Evolutionary conservation across 2,797 vertebrate species (phyloP).

Genomic region (Ceyx erithaca): DNA sequence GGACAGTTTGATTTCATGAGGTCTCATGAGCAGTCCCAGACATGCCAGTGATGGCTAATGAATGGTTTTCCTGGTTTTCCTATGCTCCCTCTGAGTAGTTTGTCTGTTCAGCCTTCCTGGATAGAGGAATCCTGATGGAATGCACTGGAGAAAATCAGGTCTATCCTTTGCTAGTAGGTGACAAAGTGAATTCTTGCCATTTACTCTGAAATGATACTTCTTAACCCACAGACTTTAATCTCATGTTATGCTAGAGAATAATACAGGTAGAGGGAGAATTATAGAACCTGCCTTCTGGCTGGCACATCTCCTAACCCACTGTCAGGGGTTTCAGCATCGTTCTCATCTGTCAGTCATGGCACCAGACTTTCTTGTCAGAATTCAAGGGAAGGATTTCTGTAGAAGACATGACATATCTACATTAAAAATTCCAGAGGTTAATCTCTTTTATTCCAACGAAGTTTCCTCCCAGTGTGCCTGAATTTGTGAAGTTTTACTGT

Average conservation of each 20-base stretch:
- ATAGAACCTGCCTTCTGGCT: not conserved
- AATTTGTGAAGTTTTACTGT: not conserved
- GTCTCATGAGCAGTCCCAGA: conserved; percentile 39
- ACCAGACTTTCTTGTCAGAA: not conserved
- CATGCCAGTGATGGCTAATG: conserved; percentile 25
- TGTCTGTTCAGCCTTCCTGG: not conserved
- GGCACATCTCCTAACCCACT: not conserved
- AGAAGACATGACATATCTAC: not conserved
- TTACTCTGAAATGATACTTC: conserved; percentile 29
- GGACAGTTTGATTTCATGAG: conserved; percentile 56
- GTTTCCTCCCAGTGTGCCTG: not conserved
- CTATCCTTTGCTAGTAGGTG: conserved; percentile 12
- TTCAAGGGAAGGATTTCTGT: not conserved
- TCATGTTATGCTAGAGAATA: not conserved
- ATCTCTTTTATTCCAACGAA: not conserved
- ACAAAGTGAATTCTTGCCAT: conserved; percentile 7
- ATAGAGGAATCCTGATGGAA: conserved; percentile 3
- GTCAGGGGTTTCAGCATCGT: not conserved
- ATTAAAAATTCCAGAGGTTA: not conserved
- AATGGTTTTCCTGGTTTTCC: conserved; percentile 10
- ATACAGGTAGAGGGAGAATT: not conserved
- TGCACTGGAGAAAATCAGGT: conserved; percentile 27
- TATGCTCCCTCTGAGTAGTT: not conserved
- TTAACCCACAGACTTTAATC: conserved; percentile 14
- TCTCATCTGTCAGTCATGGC: not conserved